Evolutionary conservation across 2,888 invertebrate genomes (phyloP).

Genomic region (Pinctada fucata): DNA sequence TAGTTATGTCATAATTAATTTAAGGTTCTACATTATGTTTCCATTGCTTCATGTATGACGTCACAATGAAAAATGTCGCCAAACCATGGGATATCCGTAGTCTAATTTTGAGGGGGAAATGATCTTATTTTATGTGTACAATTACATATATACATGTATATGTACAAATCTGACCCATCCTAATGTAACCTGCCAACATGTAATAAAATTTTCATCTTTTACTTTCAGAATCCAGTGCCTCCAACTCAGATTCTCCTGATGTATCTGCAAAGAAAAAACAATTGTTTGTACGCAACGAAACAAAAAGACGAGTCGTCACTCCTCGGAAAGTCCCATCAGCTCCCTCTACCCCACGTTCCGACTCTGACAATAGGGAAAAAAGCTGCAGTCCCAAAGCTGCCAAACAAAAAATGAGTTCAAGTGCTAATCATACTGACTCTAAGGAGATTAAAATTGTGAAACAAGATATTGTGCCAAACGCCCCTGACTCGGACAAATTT

Average conservation of each 20-base stretch:
- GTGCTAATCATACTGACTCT: constrained; percentile 31
- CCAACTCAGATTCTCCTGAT: constrained; percentile 38
- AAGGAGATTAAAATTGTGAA: constrained; percentile 18
- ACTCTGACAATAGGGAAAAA: constrained; percentile 32
- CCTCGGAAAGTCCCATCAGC: constrained; percentile 68
- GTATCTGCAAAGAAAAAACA: constrained; percentile 50
- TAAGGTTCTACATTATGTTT: too few relatives aligned
- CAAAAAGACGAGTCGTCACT: constrained; percentile 60
- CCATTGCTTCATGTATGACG: too few relatives aligned
- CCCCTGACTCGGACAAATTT: constrained; percentile 37
- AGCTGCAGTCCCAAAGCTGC: constrained; percentile 18
- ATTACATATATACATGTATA: too few relatives aligned
- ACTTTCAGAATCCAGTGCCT: background rate
- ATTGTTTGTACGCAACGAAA: constrained; percentile 66
- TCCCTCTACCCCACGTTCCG: constrained; percentile 63
- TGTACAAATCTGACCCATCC: too few relatives aligned
- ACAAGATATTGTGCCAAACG: constrained; percentile 15
- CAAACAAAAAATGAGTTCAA: constrained; percentile 37
- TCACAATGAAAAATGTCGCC: too few relatives aligned
- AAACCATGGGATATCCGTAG: too few relatives aligned
- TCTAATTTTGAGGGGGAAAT: too few relatives aligned
- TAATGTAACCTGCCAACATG: too few relatives aligned
- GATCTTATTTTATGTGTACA: too few relatives aligned
- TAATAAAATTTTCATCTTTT: background rate
- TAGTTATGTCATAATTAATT: too few relatives aligned